phyloP scores from a whole-genome alignment of 2,113 vertebrate species.

The Formicarius rufipectus region DNA sequence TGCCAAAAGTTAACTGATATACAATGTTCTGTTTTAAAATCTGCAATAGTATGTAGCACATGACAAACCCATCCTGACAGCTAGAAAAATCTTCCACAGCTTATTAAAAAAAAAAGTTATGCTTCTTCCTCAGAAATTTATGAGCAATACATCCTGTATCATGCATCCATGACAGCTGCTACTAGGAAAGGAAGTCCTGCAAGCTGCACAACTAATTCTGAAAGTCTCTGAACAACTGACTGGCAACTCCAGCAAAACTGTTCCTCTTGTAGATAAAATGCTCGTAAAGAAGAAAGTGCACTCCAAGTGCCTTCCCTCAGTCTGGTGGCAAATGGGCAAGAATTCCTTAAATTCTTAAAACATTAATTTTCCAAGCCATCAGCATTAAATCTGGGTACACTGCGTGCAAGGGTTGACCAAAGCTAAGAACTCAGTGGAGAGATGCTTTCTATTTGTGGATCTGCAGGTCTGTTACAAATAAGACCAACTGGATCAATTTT shows the following conservation, averaged over 20 bases:
- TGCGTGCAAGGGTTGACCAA: not conserved
- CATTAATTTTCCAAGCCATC: slow-evolving; percentile 9
- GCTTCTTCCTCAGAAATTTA: slow-evolving; percentile 14
- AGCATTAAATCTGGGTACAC: not conserved
- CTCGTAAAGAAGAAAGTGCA: not conserved
- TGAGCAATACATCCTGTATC: slow-evolving; percentile 29
- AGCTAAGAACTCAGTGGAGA: not conserved
- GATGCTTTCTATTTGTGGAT: not conserved
- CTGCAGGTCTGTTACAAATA: not conserved
- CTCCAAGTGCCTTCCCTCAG: not conserved
- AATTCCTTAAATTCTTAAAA: not conserved
- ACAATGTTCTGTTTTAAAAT: not conserved
- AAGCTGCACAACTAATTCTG: slow-evolving; percentile 35
- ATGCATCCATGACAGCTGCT: slow-evolving; percentile 29
- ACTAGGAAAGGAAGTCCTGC: slow-evolving; percentile 34
- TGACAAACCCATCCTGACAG: not conserved
- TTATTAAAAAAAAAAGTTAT: not conserved
- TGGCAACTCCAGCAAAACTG: not conserved
- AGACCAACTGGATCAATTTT: not conserved
- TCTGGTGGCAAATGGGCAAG: not conserved
- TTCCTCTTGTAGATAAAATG: not conserved
- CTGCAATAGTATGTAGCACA: not conserved
- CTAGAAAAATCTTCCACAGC: not conserved
- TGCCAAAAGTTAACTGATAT: not conserved
- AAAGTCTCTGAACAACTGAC: not conserved